Conservation (phyloP, 2,888 invertebrate species). For the Drosophila neotestacea region DNA sequence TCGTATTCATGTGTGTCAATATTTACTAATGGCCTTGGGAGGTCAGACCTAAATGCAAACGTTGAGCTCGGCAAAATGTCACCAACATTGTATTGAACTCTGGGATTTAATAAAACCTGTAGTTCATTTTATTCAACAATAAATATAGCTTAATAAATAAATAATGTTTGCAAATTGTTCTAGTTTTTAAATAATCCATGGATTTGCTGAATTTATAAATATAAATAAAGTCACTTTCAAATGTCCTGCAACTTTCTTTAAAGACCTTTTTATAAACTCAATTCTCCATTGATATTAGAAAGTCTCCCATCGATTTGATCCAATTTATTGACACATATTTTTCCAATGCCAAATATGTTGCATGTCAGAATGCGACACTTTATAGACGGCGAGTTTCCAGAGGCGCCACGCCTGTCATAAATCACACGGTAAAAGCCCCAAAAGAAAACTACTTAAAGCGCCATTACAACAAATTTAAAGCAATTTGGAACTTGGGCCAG, state of each 20-base stretch:
- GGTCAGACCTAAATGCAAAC: constrained; percentile 43
- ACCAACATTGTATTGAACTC: constrained; percentile 16
- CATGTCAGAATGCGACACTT: constrained; percentile 51
- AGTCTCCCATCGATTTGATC: constrained; percentile 46
- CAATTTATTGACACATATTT: constrained; percentile 48
- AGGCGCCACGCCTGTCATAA: constrained; percentile 61
- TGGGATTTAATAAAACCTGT: not conserved
- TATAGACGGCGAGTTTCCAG: constrained; percentile 17
- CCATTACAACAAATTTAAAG: constrained; percentile 81
- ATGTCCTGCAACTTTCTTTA: not conserved
- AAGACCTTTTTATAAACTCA: not conserved
- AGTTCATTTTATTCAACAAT: not conserved
- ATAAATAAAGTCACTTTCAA: not conserved
- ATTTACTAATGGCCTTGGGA: constrained; percentile 54
- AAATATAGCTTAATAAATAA: not conserved
- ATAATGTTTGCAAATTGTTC: not conserved
- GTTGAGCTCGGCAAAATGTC: constrained; percentile 36
- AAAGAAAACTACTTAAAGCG: constrained; percentile 81
- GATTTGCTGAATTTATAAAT: not conserved
- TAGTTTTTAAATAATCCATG: not conserved
- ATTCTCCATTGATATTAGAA: constrained; percentile 33
- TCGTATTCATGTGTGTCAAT: constrained; percentile 33
- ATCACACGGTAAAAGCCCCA: constrained; percentile 67
- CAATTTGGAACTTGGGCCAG: constrained; percentile 75
- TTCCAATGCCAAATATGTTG: constrained; percentile 65